Conservation (phyloP, 1,140 invertebrate genomes). For the Drosophila watanabei region DNA sequence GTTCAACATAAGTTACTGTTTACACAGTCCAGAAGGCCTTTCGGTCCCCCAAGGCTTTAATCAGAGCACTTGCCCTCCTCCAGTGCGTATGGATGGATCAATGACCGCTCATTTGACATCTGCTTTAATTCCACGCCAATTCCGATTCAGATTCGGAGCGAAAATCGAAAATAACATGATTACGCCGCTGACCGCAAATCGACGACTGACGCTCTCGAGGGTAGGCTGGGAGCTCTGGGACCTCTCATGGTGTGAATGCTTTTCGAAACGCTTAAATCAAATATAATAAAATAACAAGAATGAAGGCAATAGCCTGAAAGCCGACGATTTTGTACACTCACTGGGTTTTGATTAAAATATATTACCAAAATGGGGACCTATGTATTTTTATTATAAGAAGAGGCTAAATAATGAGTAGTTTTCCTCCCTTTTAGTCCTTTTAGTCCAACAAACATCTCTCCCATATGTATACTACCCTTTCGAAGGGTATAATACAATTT, state of each 20-base stretch:
- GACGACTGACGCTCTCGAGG: conserved; percentile 7
- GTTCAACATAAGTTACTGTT: conserved; percentile 59
- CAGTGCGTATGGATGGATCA: conserved; percentile 55
- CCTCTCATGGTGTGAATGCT: conserved; percentile 3
- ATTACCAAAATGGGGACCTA: background rate
- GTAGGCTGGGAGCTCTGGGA: conserved; percentile 3
- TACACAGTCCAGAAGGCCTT: conserved; percentile 50
- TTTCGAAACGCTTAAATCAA: conserved; percentile 64
- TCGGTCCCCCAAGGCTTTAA: conserved; percentile 54
- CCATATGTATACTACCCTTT: background rate
- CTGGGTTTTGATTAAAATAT: background rate
- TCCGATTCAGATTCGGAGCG: conserved; percentile 42
- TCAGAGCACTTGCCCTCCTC: conserved; percentile 53
- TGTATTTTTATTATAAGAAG: no score
- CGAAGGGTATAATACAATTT: conserved; percentile 39
- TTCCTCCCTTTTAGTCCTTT: background rate
- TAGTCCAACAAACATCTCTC: background rate
- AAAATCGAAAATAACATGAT: conserved; percentile 59
- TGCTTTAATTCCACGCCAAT: conserved; percentile 68
- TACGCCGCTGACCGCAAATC: conserved; percentile 58
- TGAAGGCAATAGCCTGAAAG: no score
- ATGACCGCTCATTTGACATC: conserved; percentile 67
- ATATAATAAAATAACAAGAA: conserved; percentile 65
- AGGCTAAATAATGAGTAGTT: background rate
- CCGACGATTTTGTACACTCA: background rate